Conservation (phyloP, 1,140 invertebrate genomes). For the Melanaphis sacchari region DNA sequence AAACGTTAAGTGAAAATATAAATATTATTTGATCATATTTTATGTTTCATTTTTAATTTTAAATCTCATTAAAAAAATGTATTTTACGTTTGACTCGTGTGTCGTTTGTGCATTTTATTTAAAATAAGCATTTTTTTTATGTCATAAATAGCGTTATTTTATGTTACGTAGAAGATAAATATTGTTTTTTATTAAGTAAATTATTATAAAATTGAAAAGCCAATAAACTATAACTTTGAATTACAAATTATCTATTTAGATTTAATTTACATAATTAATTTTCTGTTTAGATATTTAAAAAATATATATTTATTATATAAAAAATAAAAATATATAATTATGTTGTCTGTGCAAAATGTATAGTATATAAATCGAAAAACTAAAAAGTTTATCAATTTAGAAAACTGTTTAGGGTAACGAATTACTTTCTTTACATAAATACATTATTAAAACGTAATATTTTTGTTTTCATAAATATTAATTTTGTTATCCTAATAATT, state of each 20-base stretch:
- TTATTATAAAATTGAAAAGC: background rate
- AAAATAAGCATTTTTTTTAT: background rate
- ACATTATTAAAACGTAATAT: background rate
- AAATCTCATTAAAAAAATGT: background rate
- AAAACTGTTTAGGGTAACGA: background rate
- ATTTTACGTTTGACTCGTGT: background rate
- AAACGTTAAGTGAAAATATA: background rate
- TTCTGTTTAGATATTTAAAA: background rate
- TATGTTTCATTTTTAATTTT: background rate
- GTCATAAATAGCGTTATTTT: background rate
- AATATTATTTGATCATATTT: background rate
- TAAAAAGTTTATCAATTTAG: background rate
- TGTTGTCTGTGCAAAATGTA: background rate
- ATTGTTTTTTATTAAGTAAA: background rate
- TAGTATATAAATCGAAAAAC: background rate
- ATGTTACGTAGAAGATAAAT: background rate
- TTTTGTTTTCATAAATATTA: slow-evolving; percentile 12
- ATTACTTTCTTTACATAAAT: background rate
- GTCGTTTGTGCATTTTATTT: background rate
- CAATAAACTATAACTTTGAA: slow-evolving; percentile 34
- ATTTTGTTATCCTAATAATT: background rate
- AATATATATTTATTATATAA: background rate
- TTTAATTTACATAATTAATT: background rate
- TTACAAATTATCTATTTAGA: background rate
- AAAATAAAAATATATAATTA: background rate